phyloP scores from a whole-genome alignment of 2,113 vertebrate species.

The Pseudois nayaur region DNA sequence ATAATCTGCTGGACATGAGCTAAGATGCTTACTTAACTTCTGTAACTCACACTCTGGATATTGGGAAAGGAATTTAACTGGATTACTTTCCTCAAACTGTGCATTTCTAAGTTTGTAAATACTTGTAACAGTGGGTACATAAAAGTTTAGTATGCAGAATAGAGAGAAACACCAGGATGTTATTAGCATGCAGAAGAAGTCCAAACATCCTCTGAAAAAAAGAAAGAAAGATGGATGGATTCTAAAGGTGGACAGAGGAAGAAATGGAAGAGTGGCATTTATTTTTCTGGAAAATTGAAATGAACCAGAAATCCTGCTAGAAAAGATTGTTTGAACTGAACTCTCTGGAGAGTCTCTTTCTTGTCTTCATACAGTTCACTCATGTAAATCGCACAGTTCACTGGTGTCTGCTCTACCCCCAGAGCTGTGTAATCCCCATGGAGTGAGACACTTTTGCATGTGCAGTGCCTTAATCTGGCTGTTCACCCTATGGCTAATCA shows the following conservation, averaged over 20 bases:
- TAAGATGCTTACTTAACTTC: background rate
- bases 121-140: background rate
- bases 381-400: background rate
- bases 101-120: background rate
- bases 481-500: background rate
- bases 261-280: background rate
- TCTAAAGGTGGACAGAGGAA: background rate
- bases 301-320: background rate
- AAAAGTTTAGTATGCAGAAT: background rate
- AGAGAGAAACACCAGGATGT: background rate
- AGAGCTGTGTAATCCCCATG: background rate
- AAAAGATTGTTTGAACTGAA: background rate
- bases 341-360: background rate
- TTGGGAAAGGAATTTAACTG: background rate
- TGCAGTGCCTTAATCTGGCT: background rate
- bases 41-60: background rate
- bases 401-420: background rate
- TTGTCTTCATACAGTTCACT: background rate
- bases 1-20: background rate
- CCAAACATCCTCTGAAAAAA: background rate
- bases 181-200: constrained; percentile 10
- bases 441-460: too few species aligned
- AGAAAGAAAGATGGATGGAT: background rate
- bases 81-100: background rate
- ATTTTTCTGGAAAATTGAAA: constrained; percentile 1